These are phyloP conservation scores for Theristicus caerulescens DNA, from an alignment of 2,113 vertebrate genomes.

Conservation along the genomic window DNA sequence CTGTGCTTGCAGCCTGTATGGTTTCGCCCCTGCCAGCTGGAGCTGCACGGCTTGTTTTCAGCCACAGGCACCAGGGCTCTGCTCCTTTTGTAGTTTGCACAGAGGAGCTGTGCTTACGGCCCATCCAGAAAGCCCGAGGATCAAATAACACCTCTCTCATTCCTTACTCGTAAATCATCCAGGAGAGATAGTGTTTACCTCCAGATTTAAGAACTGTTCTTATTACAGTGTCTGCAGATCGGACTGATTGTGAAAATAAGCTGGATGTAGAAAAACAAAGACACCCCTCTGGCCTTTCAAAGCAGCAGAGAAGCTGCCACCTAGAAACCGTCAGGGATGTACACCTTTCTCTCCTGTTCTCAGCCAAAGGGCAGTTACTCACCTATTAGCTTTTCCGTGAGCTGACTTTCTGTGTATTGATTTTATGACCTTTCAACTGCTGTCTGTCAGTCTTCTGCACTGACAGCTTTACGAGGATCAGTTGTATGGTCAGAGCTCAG, in stretches of 20 bases:
- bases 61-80: neutral
- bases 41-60: neutral
- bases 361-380: neutral
- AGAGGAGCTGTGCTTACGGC: neutral
- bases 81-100: neutral
- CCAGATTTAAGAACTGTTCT: neutral
- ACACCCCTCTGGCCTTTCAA: neutral
- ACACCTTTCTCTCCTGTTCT: neutral
- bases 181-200: neutral
- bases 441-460: neutral
- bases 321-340: neutral
- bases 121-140: neutral
- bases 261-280: neutral
- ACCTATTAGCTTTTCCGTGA: neutral
- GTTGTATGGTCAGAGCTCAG: neutral
- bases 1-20: neutral
- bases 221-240: neutral
- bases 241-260: neutral
- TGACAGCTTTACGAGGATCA: neutral
- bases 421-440: neutral
- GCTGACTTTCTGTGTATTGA: neutral
- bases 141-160: neutral
- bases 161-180: neutral
- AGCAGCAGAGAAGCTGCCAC: neutral
- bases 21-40: neutral